A percentile compares a stretch with the other conserved stretches of the same genome.
These are phyloP conservation scores for Lepus oiostolus DNA, from an alignment of 2,797 vertebrate genomes.

Conservation along the genomic window DNA sequence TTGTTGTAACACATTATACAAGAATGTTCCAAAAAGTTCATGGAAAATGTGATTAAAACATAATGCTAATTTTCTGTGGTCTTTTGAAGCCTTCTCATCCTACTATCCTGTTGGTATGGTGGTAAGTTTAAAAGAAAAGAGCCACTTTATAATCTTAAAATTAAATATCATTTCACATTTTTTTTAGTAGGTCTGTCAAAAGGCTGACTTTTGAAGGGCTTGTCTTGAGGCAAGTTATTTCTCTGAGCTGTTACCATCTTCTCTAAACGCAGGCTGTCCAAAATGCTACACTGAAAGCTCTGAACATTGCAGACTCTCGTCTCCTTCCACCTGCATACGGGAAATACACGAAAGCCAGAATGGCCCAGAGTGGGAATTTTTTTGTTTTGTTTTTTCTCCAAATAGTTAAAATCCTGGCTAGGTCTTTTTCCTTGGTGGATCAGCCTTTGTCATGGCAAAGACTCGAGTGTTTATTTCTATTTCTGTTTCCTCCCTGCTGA, in stretches of 20 bases:
- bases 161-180: background rate
- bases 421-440: background rate
- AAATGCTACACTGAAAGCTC: background rate
- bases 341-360: background rate
- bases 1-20: too few species aligned
- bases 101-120: too few species aligned
- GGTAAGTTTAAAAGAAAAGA: background rate
- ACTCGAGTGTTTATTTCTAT: background rate
- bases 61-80: background rate
- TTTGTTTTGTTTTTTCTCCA: background rate
- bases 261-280: background rate
- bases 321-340: background rate
- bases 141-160: background rate
- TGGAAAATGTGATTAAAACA: too few species aligned
- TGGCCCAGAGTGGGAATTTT: too few species aligned
- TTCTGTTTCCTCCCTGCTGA: background rate
- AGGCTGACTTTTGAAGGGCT: background rate
- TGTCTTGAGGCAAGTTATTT: too few species aligned
- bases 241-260: background rate
- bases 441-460: background rate
- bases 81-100: background rate
- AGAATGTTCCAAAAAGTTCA: too few species aligned
- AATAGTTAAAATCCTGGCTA: background rate
- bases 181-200: background rate
- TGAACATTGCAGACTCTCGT: background rate